Evolutionary conservation across 2,113 vertebrate species (phyloP), one percentile per base, ranked within the genome.

Genomic region (Phoenicopterus ruber): DNA sequence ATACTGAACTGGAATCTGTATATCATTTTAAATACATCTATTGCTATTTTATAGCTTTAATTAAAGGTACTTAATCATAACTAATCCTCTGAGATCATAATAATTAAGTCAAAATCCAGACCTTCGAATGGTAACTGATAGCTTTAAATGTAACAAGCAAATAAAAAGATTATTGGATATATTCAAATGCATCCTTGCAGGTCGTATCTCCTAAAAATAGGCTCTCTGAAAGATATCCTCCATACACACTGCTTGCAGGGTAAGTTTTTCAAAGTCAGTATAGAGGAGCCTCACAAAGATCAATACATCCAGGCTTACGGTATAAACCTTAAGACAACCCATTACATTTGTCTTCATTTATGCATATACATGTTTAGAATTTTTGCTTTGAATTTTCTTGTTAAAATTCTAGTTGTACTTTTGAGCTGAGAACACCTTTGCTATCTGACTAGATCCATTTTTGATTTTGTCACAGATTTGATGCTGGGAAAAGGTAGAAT

Each of bases 401-500:
- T 96, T 96, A 86, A 93, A 96, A 97, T 96, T 95, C 95, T 50
- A 36, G 72, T 55, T 93, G 76, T 38, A 82, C 80, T 79, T 90
- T 82, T 72, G 15, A 92, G 66, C 82, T 84, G 67, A 73, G 82
- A 94, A 93, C 59, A 86, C 72, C 69, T 94, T 67, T 96, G 65
- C 76, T 93, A 74, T 66, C 94, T 94, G 94, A 96, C 92, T 78
- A 86, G 65, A 95, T 90, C 67, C 50, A 96, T 92, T 97, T 95
- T 92, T 94, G 76, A 93, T 93, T 90, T 82, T 95, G 95, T 94
- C 95, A 94, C 11, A 67, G 52, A 78, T 83, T 31, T 93, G 94
- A 94, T 94, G 76, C 88, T 63, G 17, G 17, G 10, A 78, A 83
- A 90, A 84, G 63, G 85, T 18, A 90, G 82, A 79, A 88, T 94